These are phyloP conservation scores for Sepiola atlantica DNA, from an alignment of 2,888 invertebrate genomes.

Conservation along the genomic window DNA sequence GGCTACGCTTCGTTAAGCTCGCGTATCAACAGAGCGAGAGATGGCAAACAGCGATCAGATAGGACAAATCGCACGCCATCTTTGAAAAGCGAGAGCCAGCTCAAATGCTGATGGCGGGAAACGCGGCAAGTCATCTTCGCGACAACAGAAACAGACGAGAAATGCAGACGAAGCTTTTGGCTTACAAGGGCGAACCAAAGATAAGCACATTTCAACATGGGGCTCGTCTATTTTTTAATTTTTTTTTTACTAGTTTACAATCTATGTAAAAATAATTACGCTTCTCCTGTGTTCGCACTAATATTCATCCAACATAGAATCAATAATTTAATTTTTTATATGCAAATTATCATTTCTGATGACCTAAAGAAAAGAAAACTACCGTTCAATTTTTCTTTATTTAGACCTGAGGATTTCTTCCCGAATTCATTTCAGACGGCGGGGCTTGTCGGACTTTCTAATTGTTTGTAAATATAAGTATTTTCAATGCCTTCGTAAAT, in stretches of 20 bases:
- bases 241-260: neutral
- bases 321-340: too few species aligned
- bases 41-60: neutral
- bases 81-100: neutral
- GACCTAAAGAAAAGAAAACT: too few species aligned
- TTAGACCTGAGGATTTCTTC: too few species aligned
- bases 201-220: neutral
- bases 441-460: too few species aligned
- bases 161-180: neutral
- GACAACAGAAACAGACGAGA: neutral
- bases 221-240: neutral
- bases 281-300: too few species aligned
- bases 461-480: too few species aligned
- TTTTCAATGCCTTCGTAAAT: too few species aligned
- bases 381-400: too few species aligned
- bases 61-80: conserved; percentile 9
- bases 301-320: too few species aligned
- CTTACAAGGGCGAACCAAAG: neutral
- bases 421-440: too few species aligned
- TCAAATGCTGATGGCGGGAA: neutral
- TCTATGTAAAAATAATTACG: too few species aligned
- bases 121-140: neutral
- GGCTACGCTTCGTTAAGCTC: neutral
- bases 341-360: too few species aligned
- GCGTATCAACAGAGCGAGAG: conserved; percentile 7